Evolutionary conservation across 2,113 vertebrate genomes (phyloP).

Genomic region (Crypturellus undulatus): DNA sequence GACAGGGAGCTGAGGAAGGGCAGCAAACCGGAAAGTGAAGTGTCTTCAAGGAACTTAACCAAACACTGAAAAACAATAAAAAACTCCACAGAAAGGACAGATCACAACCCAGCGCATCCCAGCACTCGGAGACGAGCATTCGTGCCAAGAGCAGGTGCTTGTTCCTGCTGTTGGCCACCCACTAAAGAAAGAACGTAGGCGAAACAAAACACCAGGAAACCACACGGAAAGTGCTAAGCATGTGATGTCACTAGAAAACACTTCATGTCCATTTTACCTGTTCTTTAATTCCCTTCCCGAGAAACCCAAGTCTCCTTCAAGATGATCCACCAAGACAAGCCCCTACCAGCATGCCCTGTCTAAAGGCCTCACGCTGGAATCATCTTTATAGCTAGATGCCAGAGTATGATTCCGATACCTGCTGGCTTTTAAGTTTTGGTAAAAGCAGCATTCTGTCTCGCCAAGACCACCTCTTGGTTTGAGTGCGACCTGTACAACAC

Average conservation of each 20-base stretch:
- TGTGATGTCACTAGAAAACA: background rate
- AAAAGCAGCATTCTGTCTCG: background rate
- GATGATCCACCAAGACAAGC: background rate
- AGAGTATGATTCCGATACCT: rapidly evolving
- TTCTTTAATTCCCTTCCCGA: background rate
- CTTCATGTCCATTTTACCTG: background rate
- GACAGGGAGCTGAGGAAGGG: background rate
- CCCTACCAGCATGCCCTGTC: background rate
- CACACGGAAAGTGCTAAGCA: background rate
- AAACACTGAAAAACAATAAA: background rate
- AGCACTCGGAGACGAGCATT: background rate
- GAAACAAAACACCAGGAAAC: background rate
- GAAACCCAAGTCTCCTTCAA: background rate
- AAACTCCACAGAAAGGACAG: background rate
- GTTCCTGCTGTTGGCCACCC: background rate
- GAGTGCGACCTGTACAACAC: background rate
- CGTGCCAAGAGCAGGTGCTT: background rate
- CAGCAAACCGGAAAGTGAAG: background rate
- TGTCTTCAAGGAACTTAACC: background rate
- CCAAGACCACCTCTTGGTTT: background rate
- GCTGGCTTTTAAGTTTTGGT: background rate
- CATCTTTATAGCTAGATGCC: background rate
- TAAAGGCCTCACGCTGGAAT: background rate
- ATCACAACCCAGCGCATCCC: background rate
- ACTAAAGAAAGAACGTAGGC: background rate